phyloP scores from a whole-genome alignment of 2,113 vertebrate species.

The Lophotis ruficrista region DNA sequence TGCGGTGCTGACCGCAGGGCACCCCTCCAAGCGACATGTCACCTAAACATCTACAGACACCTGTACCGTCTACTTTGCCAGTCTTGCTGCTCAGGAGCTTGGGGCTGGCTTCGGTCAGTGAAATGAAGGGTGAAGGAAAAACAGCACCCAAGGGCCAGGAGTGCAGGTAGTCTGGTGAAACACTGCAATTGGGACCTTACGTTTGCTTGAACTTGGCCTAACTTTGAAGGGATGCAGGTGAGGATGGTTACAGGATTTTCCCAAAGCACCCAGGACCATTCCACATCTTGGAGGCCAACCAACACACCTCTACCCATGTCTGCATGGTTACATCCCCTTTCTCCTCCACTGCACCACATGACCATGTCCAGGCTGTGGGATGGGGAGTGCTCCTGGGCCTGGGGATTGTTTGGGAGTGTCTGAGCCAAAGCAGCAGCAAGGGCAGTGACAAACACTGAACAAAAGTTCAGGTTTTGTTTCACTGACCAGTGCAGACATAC shows the following conservation, averaged over 20 bases:
- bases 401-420: neutral
- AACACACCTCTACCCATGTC: neutral
- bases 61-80: accelerated
- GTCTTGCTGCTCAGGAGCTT: neutral
- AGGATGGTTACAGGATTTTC: neutral
- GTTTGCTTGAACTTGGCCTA: neutral
- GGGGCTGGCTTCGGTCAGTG: neutral
- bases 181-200: neutral
- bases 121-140: neutral
- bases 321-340: neutral
- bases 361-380: accelerated
- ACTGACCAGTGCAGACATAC: neutral
- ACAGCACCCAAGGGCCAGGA: neutral
- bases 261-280: neutral
- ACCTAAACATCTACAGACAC: neutral
- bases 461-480: neutral
- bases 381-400: neutral
- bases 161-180: neutral
- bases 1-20: accelerated
- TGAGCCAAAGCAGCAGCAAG: neutral
- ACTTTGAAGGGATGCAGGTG: neutral
- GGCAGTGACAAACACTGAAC: neutral
- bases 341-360: neutral
- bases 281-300: neutral
- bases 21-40: neutral